phyloP scores from a whole-genome alignment of 2,113 vertebrate species.

The Dipodomys spectabilis region DNA sequence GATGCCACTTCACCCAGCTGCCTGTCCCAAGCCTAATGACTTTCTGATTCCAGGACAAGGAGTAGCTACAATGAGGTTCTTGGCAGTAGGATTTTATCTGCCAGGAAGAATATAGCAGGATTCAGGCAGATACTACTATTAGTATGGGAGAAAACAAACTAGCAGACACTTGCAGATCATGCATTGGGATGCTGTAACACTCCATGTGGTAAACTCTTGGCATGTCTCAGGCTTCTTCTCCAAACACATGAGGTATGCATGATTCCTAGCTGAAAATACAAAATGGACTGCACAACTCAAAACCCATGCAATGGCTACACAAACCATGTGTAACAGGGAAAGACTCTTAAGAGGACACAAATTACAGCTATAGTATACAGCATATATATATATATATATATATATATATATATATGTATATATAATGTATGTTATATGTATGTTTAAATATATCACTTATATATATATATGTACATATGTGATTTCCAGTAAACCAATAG shows the following conservation, averaged over 20 bases:
- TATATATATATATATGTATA: no score
- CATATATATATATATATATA: no score
- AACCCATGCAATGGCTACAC: background rate
- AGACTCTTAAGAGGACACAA: background rate
- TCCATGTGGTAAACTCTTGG: no score
- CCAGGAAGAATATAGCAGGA: no score
- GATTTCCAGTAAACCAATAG: no score
- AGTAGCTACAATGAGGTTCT: background rate
- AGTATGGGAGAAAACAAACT: no score
- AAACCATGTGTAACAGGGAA: slow-evolving; percentile 67
- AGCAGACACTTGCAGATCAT: no score
- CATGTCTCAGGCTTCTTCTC: slow-evolving; percentile 6
- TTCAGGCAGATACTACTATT: no score
- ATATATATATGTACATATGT: no score
- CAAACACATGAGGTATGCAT: slow-evolving; percentile 30
- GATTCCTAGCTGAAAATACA: slow-evolving; percentile 59
- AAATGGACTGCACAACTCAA: slow-evolving; percentile 43
- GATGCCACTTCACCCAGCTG: slow-evolving; percentile 56
- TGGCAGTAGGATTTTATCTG: background rate
- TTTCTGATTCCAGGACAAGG: slow-evolving; percentile 57
- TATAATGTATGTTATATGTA: no score
- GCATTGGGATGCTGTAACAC: no score
- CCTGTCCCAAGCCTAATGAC: slow-evolving; percentile 6
- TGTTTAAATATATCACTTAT: no score
- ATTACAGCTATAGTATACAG: background rate